phyloP scores from a whole-genome alignment of 1,140 invertebrate species.

The Microplitis demolitor region DNA sequence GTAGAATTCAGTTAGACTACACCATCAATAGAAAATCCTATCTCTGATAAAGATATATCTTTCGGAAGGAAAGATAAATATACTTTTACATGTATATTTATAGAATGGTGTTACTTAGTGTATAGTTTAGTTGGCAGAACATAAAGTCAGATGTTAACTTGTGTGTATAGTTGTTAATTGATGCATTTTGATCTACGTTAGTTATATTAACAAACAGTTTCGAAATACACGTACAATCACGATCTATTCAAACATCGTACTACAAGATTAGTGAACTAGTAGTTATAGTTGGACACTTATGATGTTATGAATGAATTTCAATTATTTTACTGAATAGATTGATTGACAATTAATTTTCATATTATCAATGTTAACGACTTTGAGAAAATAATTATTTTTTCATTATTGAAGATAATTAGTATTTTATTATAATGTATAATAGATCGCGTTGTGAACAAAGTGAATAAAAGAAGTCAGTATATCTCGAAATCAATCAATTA shows the following conservation, averaged over 20 bases:
- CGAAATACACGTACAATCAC: neutral
- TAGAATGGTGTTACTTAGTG: neutral
- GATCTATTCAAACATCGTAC: neutral
- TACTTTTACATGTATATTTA: neutral
- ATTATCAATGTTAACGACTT: too few species aligned
- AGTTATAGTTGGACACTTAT: neutral
- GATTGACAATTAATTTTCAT: too few species aligned
- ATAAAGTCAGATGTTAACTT: neutral
- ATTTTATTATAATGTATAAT: too few species aligned
- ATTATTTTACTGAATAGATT: too few species aligned
- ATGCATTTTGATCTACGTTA: conserved; percentile 4
- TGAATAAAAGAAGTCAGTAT: too few species aligned
- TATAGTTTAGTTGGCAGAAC: neutral
- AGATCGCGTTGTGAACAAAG: too few species aligned
- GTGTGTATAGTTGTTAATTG: neutral
- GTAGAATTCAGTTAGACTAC: neutral
- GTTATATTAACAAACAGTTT: neutral
- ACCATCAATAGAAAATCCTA: neutral
- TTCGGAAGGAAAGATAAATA: neutral
- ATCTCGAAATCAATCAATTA: too few species aligned
- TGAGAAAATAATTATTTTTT: too few species aligned
- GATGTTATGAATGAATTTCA: neutral
- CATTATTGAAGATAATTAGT: too few species aligned
- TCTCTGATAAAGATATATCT: neutral
- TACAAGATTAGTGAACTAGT: neutral